A percentile compares a stretch with the other conserved stretches of the same genome.
Conservation (phyloP, 2,888 invertebrate species). For the Molanna angustata region DNA sequence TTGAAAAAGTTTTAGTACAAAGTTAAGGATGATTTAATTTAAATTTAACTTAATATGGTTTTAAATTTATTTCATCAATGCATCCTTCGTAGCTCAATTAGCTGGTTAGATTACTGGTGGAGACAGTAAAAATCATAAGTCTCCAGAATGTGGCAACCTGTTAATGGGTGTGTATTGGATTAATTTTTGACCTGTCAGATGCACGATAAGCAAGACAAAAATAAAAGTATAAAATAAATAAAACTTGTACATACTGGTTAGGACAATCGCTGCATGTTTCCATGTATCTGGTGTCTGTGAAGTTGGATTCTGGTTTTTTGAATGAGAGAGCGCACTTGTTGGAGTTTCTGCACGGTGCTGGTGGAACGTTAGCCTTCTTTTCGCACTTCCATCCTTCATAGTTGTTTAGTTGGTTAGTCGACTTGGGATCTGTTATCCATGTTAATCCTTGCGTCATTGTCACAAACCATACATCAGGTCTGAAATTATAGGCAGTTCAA, state of each 20-base stretch:
- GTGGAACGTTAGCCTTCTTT: constrained; percentile 67
- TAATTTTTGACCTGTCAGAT: no score
- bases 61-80: no score
- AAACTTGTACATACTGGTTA: constrained; percentile 53
- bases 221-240: neutral
- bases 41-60: no score
- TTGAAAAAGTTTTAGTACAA: no score
- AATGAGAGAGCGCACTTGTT: constrained; percentile 83
- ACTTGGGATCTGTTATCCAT: constrained; percentile 85
- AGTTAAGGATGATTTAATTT: no score
- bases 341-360: constrained; percentile 73
- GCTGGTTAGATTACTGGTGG: no score
- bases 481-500: constrained; percentile 51
- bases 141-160: no score
- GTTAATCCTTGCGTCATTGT: constrained; percentile 85
- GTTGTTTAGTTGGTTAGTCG: constrained; percentile 62
- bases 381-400: constrained; percentile 83
- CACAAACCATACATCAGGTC: constrained; percentile 83
- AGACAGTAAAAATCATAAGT: no score
- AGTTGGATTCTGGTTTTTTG: constrained; percentile 71
- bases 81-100: no score
- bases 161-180: no score
- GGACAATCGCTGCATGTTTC: constrained; percentile 86
- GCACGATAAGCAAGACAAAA: no score
- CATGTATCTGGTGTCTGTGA: constrained; percentile 81